Conservation (phyloP, 2,113 vertebrate species). For the Python bivittatus region DNA sequence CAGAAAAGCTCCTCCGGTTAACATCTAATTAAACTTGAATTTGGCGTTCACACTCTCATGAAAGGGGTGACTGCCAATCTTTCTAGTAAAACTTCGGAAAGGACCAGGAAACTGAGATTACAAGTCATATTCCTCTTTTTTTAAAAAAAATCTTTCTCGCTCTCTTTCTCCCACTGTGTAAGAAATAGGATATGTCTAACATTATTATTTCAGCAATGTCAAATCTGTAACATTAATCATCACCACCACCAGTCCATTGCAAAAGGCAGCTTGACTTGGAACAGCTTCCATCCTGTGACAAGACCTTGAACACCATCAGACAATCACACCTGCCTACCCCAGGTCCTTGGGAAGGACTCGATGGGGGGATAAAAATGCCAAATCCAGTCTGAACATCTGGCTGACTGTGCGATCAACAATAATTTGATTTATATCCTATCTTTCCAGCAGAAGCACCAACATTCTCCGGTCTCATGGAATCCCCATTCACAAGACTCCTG, state of each 20-base stretch:
- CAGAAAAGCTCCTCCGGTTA: conserved; percentile 59
- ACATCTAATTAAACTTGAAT: conserved; percentile 61
- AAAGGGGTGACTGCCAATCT: conserved; percentile 39
- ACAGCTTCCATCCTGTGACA: too few species aligned
- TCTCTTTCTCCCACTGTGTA: conserved; percentile 29
- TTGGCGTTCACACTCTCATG: conserved; percentile 47
- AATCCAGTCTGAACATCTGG: too few species aligned
- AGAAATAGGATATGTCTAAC: conserved; percentile 52
- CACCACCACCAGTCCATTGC: too few species aligned
- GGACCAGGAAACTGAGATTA: conserved; percentile 46
- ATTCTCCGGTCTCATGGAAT: too few species aligned
- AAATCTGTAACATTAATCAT: conserved; percentile 40
- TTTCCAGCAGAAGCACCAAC: not conserved
- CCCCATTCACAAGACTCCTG: too few species aligned
- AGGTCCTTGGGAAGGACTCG: too few species aligned
- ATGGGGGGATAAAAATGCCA: too few species aligned
- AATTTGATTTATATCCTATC: not conserved
- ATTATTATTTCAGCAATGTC: conserved; percentile 56
- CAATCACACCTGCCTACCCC: too few species aligned
- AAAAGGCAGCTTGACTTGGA: too few species aligned
- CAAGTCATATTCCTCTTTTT: conserved; percentile 43
- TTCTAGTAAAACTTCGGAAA: conserved; percentile 54
- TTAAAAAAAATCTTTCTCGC: not conserved
- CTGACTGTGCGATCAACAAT: too few species aligned
- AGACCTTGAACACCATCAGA: too few species aligned